Base-by-base conservation (phyloP, 1,140 invertebrate genomes). In the Batillaria attramentaria region DNA sequence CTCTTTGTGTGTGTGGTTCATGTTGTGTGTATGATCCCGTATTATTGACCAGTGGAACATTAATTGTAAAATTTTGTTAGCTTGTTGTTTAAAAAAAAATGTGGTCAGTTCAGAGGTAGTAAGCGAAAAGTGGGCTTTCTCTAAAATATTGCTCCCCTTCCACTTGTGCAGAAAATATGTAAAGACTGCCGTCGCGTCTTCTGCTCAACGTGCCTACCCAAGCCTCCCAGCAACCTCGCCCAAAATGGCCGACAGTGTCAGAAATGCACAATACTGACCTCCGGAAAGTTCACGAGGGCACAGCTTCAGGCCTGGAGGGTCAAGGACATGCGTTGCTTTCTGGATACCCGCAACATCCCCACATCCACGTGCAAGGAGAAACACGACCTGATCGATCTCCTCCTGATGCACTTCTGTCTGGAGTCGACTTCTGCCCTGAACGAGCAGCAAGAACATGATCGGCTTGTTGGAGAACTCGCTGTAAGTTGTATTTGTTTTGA, bases 331-430 rank as follows among this genome's bases (percentile, higher is more conserved):
- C 83, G 87, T 46, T 80, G 83, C 60, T 85, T 90, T 72, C 81
- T 91, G 13, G 77, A 84, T 37, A 85, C 78, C 72, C 84, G 84
- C 13, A 88, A 86, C 75, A 88, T 91, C 37, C 82, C 87, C 1
- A 87, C 85, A 5, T 79, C 82, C 41, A 86, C 80, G 18, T 91
- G 90, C 75, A 85, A 69, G 41, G 90, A 91, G 77, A 91, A 91
- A 79, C 79, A 86, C 73, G 90, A 91, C 73, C 78, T 91, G 0
- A 88, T 90, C 76, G 90, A 91, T 28, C 81, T 90, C 1, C 78
- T 90, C 31, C 76, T 90, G n/a, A 69, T 81, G 24, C 85, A 86
- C 72, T 89, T 85, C 79, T 85, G 83, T 33, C 81, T 69, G 68
- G 73, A 77, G 24, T 69, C 83, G 16, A 75, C 80, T 3, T 43